Evolutionary conservation across 1,140 invertebrate species (phyloP).

Genomic region (Drosophila tristis): DNA sequence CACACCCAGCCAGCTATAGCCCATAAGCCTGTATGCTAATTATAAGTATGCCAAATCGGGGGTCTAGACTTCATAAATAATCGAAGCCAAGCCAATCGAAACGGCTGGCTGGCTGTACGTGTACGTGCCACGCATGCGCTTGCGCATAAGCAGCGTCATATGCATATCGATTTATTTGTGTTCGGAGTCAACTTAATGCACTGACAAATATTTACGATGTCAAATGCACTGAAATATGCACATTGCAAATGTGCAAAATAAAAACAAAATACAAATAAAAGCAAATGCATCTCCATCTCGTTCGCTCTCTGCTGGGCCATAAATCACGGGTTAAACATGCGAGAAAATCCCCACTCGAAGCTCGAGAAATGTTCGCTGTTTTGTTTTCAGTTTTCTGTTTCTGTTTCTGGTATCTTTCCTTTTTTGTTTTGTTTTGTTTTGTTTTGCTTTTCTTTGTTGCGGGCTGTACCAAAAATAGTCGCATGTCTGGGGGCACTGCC

Average conservation of each 20-base stretch:
- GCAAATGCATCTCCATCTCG: slow-evolving; percentile 30
- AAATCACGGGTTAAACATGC: slow-evolving; percentile 68
- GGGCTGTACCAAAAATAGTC: slow-evolving; percentile 56
- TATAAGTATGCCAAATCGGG: slow-evolving; percentile 68
- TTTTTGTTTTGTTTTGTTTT: slow-evolving; percentile 8
- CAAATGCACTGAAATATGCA: slow-evolving; percentile 73
- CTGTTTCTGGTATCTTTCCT: neutral
- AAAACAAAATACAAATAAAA: too few relatives aligned
- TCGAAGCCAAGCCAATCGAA: slow-evolving; percentile 32
- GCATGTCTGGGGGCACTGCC: slow-evolving; percentile 24
- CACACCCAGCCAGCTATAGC: neutral
- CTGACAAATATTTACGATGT: slow-evolving; percentile 79
- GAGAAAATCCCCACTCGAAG: slow-evolving; percentile 44
- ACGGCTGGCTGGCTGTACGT: neutral
- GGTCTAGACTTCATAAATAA: slow-evolving; percentile 81
- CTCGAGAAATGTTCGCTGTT: slow-evolving; percentile 30
- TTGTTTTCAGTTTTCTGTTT: slow-evolving; percentile 27
- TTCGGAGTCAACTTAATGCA: slow-evolving; percentile 46
- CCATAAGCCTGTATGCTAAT: slow-evolving; percentile 56
- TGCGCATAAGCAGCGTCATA: neutral
- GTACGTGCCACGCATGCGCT: slow-evolving; percentile 69
- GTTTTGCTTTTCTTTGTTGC: slow-evolving; percentile 36
- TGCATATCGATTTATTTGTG: slow-evolving; percentile 29
- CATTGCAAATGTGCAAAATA: slow-evolving; percentile 62
- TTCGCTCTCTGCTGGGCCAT: slow-evolving; percentile 50